A percentile compares a stretch with the other conserved stretches of the same genome.
These are phyloP conservation scores for Fistularia tabacaria DNA, from an alignment of 2,797 vertebrate genomes.

Conservation along the genomic window DNA sequence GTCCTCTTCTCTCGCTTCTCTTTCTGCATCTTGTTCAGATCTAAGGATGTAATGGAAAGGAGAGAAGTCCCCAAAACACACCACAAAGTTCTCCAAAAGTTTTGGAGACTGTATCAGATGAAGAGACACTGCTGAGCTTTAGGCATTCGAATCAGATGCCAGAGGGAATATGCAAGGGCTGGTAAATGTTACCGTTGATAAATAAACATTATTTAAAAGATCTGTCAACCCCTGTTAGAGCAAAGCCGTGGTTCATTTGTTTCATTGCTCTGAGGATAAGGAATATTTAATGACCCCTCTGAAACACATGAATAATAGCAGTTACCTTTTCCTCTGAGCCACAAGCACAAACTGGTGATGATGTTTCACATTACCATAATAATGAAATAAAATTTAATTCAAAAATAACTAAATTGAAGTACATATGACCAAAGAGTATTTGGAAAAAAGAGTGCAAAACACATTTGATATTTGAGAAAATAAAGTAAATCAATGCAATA, in stretches of 20 bases:
- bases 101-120: slow-evolving; percentile 39
- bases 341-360: slow-evolving; percentile 44
- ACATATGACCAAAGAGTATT: background rate
- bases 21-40: slow-evolving; percentile 8
- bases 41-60: slow-evolving; percentile 12
- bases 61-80: slow-evolving; percentile 12
- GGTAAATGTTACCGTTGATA: slow-evolving; percentile 77
- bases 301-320: slow-evolving; percentile 83
- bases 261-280: slow-evolving; percentile 75
- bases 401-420: slow-evolving; percentile 1
- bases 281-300: slow-evolving; percentile 81
- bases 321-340: slow-evolving; percentile 69
- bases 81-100: slow-evolving; percentile 55
- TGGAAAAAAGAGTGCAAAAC: background rate
- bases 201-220: slow-evolving; percentile 86
- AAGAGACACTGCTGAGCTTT: slow-evolving; percentile 27
- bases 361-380: slow-evolving; percentile 69
- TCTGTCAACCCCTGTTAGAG: slow-evolving; percentile 80
- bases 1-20: background rate
- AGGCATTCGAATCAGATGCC: slow-evolving; percentile 55
- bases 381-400: slow-evolving; percentile 33
- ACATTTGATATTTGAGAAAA: background rate
- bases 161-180: slow-evolving; percentile 52
- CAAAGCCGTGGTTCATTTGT: slow-evolving; percentile 74
- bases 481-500: no score